Evolutionary conservation across 2,113 vertebrate species (phyloP), one percentile per base, ranked within the genome.

Genomic region (Cochlearius cochlearius): DNA sequence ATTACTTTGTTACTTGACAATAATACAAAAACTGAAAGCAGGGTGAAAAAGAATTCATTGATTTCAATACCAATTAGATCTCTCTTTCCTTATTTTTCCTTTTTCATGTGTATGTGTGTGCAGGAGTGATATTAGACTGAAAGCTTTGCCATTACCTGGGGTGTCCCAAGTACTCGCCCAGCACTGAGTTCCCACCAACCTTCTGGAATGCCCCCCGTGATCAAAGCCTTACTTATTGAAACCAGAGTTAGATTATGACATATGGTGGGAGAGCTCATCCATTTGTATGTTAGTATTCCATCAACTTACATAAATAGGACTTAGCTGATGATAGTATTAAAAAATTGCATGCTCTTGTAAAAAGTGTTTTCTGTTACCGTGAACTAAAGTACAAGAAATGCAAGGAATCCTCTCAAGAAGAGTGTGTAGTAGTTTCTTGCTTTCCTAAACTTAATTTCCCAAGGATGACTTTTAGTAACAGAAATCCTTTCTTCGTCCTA

Each of bases 221-320:
- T 9, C 2, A 6, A 87, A 81, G 41, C 29, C 38, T 90, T 69
- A 58, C 22, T 96, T 73, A 82, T 1, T 49, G 55, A 90, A 93
- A 90, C 7, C n/a, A 83, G 47, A 26, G 39, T 27, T 4, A 79
- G 67, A 82, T 60, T 45, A 64, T 34, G 49, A 63, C 20, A 47
- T 17, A 62, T 4, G 32, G 50, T 85, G 34, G 36, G 34, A 83
- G 15, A 88, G 17, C 20, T 67, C 68, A 92, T 32, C 69, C 32
- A 34, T 82, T 75, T 80, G 32, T 53, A 39, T 30, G 27, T 30
- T 49, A 34, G 10, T 43, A 38, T 86, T 73, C 67, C 55, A 76
- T 0, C 0, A 0, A 47, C 12, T 86, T 36, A 76, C 11, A 75
- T 52, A 68, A 71, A 69, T 0, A 83, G 38, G 67, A 68, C 53